Conservation (phyloP, 1,140 invertebrate species). For the Teleopsis dalmanni region DNA sequence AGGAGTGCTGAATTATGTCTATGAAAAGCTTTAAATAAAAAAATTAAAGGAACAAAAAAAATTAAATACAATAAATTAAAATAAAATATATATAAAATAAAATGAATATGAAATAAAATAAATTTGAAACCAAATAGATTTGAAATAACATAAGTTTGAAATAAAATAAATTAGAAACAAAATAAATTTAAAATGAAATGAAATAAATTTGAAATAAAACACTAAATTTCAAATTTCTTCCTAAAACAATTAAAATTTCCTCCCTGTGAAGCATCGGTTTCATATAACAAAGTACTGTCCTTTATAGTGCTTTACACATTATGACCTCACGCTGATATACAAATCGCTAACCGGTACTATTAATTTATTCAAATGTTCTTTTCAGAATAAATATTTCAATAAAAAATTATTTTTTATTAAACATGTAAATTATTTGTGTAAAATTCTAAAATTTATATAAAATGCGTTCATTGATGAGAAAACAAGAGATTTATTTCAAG, state of each 20-base stretch:
- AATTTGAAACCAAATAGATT: neutral
- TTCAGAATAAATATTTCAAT: too few relatives aligned
- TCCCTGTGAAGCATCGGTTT: too few relatives aligned
- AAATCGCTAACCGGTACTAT: too few relatives aligned
- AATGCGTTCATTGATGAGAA: too few relatives aligned
- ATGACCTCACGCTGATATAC: too few relatives aligned
- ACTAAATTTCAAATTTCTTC: neutral
- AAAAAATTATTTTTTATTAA: too few relatives aligned
- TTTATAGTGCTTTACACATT: too few relatives aligned
- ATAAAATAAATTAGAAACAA: neutral
- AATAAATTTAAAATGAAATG: neutral
- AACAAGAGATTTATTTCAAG: too few relatives aligned
- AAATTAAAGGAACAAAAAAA: neutral
- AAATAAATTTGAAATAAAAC: neutral
- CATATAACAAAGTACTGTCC: too few relatives aligned
- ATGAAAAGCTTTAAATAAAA: neutral
- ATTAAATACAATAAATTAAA: constrained; percentile 1
- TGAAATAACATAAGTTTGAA: neutral
- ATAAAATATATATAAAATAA: neutral
- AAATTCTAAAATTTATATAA: too few relatives aligned
- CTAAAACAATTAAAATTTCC: neutral
- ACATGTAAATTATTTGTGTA: too few relatives aligned
- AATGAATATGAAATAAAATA: constrained; percentile 14
- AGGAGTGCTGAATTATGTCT: neutral
- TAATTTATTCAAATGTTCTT: too few relatives aligned